phyloP scores from a whole-genome alignment of 2,888 invertebrate species.

The Thecophora atra region DNA sequence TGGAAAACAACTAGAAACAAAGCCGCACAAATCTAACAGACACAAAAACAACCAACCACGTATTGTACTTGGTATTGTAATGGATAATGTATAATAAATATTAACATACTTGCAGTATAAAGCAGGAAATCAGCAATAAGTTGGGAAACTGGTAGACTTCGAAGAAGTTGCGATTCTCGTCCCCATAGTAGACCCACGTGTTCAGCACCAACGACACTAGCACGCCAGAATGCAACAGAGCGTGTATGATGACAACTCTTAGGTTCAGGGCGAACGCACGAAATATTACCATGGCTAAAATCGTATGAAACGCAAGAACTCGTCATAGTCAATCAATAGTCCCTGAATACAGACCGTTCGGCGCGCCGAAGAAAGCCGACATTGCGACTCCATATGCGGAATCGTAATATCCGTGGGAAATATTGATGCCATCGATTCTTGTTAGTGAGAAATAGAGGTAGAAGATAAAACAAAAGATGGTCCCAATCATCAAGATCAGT shows the following conservation, averaged over 20 bases:
- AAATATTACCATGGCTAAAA: not conserved
- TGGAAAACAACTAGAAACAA: not conserved
- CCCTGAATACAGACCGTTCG: conserved; percentile 6
- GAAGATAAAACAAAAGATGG: not conserved
- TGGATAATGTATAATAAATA: too few relatives aligned
- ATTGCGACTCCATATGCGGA: not conserved
- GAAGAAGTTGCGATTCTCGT: not conserved
- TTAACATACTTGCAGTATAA: conserved; percentile 5
- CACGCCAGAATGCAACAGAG: not conserved
- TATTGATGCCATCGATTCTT: not conserved
- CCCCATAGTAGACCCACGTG: not conserved
- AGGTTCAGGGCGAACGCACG: conserved; percentile 7
- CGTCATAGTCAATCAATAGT: not conserved
- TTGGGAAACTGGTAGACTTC: not conserved
- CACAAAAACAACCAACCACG: not conserved
- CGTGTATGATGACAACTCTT: not conserved
- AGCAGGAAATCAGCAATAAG: not conserved
- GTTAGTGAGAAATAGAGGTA: not conserved
- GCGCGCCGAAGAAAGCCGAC: conserved; percentile 3
- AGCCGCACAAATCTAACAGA: not conserved
- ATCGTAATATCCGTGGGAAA: not conserved
- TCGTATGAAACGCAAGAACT: not conserved
- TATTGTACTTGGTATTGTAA: not conserved
- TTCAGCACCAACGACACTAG: not conserved
- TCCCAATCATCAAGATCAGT: not conserved